A percentile compares a stretch with the other conserved stretches of the same genome.
These are phyloP conservation scores for Enteromius argenteus DNA, from an alignment of 2,797 vertebrate genomes.

Conservation along the genomic window DNA sequence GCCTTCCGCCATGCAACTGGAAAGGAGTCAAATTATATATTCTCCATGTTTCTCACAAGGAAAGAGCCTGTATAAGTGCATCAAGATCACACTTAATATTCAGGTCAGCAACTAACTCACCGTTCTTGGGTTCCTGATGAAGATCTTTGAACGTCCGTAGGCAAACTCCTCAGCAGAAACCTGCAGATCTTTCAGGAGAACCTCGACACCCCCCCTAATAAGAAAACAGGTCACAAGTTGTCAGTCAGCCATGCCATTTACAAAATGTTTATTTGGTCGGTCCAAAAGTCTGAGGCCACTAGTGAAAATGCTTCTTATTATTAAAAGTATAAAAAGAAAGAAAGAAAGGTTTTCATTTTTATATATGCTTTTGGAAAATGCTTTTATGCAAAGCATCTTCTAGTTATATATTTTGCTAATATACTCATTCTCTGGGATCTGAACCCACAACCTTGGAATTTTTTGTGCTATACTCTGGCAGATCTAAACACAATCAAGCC, in stretches of 20 bases:
- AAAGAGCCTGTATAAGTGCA: neutral
- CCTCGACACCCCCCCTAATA: constrained; percentile 91
- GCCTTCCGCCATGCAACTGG: neutral
- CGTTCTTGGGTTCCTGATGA: constrained; percentile 98
- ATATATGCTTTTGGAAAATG: neutral
- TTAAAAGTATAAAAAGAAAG: neutral
- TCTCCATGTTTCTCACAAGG: constrained; percentile 14
- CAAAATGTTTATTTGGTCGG: constrained; percentile 18
- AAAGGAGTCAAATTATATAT: neutral
- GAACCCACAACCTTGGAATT: neutral
- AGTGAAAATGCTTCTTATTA: neutral
- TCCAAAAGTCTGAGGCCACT: neutral
- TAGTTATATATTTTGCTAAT: neutral
- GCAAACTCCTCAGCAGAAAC: constrained; percentile 90
- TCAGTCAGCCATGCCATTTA: neutral
- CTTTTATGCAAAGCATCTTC: neutral
- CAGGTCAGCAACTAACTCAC: constrained; percentile 1
- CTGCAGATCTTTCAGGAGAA: constrained; percentile 87
- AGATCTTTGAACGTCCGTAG: constrained; percentile 97
- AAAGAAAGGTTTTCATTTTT: neutral
- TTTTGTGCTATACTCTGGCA: neutral
- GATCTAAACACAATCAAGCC: neutral
- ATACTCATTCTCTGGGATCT: neutral
- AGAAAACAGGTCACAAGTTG: constrained; percentile 49
- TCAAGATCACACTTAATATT: neutral